Conservation (phyloP, 2,888 invertebrate genomes). For the Watsonalla binaria region DNA sequence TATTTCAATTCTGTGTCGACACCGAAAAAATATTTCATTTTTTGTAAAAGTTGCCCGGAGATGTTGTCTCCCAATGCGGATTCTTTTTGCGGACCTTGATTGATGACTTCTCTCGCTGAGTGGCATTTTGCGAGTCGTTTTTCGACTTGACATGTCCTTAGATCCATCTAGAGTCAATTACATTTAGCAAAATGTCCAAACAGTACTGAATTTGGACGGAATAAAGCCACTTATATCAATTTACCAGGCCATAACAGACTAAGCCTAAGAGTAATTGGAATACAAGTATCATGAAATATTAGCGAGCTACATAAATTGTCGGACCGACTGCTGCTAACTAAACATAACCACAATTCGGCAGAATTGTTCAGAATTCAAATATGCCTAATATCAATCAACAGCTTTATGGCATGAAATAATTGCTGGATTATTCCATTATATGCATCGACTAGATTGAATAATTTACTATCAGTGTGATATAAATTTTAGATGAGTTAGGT, state of each 20-base stretch:
- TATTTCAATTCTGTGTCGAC: slow-evolving; percentile 52
- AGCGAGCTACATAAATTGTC: too few species aligned
- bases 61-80: slow-evolving; percentile 48
- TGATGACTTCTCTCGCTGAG: slow-evolving; percentile 61
- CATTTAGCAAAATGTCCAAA: slow-evolving; percentile 30
- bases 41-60: slow-evolving; percentile 45
- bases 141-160: slow-evolving; percentile 37
- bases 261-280: too few species aligned
- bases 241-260: too few species aligned
- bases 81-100: slow-evolving; percentile 59
- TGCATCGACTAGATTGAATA: neutral
- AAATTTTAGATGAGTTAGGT: slow-evolving; percentile 4
- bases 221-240: too few species aligned
- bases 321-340: too few species aligned
- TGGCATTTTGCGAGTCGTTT: slow-evolving; percentile 48
- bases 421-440: neutral
- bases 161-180: slow-evolving; percentile 52
- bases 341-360: too few species aligned
- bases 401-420: neutral
- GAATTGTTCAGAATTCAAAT: neutral
- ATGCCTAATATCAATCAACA: neutral
- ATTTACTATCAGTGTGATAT: neutral
- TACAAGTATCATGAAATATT: too few species aligned
- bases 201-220: slow-evolving; percentile 11
- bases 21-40: slow-evolving; percentile 39